These are phyloP conservation scores for Danio choprae DNA, from an alignment of 2,797 vertebrate species.

Conservation along the genomic window DNA sequence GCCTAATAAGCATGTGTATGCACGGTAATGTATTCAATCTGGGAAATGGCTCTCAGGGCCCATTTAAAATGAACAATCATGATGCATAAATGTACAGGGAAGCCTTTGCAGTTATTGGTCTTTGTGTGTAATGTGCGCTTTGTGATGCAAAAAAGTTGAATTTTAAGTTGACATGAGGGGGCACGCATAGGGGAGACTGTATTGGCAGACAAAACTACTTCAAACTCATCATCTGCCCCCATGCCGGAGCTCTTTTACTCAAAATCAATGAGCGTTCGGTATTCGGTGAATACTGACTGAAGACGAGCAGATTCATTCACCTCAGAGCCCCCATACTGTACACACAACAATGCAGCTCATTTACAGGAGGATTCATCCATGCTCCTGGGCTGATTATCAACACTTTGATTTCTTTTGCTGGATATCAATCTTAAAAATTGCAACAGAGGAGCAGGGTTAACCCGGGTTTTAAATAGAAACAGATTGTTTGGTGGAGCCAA, in stretches of 20 bases:
- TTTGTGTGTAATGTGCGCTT: constrained; percentile 72
- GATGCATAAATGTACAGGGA: constrained; percentile 76
- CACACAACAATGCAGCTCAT: constrained; percentile 14
- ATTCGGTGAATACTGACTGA: constrained; percentile 39
- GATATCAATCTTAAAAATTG: constrained; percentile 64
- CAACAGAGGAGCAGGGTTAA: constrained; percentile 65
- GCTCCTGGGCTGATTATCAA: constrained; percentile 41
- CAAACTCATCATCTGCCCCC: constrained; percentile 68
- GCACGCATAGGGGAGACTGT: constrained; percentile 40
- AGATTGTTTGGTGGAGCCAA: neutral
- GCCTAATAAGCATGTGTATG: constrained; percentile 59
- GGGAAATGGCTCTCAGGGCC: constrained; percentile 71
- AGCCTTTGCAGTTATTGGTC: constrained; percentile 77
- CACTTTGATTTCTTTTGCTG: constrained; percentile 55
- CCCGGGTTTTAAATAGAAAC: constrained; percentile 35
- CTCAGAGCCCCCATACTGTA: constrained; percentile 7
- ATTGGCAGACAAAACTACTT: constrained; percentile 67
- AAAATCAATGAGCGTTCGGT: constrained; percentile 44
- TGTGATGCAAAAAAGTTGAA: constrained; percentile 77
- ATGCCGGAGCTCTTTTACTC: constrained; percentile 26
- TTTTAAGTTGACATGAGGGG: constrained; percentile 65
- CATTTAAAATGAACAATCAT: constrained; percentile 78
- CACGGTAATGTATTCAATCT: constrained; percentile 71
- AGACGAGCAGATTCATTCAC: constrained; percentile 32
- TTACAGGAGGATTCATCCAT: constrained; percentile 44